Evolutionary conservation across 2,113 vertebrate genomes (phyloP).

Genomic region (Circaetus cinerascens): DNA sequence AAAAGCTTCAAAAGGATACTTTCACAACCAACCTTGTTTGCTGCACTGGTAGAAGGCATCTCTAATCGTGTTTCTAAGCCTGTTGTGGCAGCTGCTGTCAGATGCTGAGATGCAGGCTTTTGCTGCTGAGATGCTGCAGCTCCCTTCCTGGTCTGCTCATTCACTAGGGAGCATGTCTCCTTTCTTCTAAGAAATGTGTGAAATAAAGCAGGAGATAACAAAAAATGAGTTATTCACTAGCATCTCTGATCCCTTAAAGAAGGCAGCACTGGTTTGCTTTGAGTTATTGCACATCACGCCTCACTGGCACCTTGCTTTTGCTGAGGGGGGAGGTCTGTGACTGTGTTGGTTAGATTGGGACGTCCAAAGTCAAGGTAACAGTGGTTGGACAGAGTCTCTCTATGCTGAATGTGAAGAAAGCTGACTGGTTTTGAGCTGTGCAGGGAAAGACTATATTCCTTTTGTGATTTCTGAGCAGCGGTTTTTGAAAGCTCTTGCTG

Average conservation of each 20-base stretch:
- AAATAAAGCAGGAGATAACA: neutral
- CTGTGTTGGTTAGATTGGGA: fast-evolving
- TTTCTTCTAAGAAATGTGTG: neutral
- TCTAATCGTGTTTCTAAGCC: neutral
- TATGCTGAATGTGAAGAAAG: neutral
- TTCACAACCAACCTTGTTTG: neutral
- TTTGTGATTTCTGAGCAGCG: neutral
- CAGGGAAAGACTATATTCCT: neutral
- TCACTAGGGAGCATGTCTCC: neutral
- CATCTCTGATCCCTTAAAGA: neutral
- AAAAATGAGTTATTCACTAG: neutral
- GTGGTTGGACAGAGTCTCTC: neutral
- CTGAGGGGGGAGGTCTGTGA: neutral
- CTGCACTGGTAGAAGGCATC: neutral
- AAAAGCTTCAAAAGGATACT: neutral
- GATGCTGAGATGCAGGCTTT: neutral
- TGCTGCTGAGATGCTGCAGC: neutral
- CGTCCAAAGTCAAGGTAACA: neutral
- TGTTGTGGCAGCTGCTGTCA: neutral
- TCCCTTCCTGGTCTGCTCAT: neutral
- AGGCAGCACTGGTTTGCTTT: neutral
- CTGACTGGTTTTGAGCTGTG: neutral
- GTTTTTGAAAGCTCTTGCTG: neutral
- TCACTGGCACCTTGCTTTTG: neutral
- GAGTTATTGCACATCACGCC: fast-evolving